Conservation (phyloP, 2,888 invertebrate species). For the Plagiodera versicolora region DNA sequence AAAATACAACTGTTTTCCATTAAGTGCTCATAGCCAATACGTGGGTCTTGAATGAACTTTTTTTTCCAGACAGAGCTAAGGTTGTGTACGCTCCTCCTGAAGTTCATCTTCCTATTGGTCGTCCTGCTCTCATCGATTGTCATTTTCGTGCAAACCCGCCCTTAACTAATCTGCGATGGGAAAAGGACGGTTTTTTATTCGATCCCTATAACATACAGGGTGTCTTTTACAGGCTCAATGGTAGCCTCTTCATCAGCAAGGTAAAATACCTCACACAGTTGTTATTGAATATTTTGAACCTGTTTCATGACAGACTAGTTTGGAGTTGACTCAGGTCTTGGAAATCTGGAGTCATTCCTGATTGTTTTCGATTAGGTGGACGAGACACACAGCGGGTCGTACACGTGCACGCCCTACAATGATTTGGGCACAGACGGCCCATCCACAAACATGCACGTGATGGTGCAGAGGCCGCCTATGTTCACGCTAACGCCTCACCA, state of each 20-base stretch:
- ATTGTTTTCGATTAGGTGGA: constrained; percentile 56
- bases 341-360: too few relatives aligned
- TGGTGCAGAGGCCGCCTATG: constrained; percentile 82
- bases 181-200: constrained; percentile 88
- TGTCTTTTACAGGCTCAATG: constrained; percentile 75
- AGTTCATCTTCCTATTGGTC: constrained; percentile 81
- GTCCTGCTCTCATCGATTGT: constrained; percentile 83
- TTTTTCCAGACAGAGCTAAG: constrained; percentile 79
- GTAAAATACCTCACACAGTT: constrained; percentile 44
- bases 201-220: constrained; percentile 89
- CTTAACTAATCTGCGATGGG: constrained; percentile 86
- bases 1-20: too few relatives aligned
- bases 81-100: constrained; percentile 85
- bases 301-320: too few relatives aligned
- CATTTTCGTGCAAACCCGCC: constrained; percentile 92
- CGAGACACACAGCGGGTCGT: constrained; percentile 81
- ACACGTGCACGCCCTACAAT: constrained; percentile 91
- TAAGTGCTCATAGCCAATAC: too few relatives aligned
- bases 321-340: too few relatives aligned
- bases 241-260: constrained; percentile 71
- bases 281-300: too few relatives aligned
- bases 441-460: constrained; percentile 80
- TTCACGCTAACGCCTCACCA: constrained; percentile 80
- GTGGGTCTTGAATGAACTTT: constrained; percentile 44
- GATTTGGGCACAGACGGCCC: constrained; percentile 83